Evolutionary conservation across 2,888 invertebrate species (phyloP).

Genomic region (Apamea epomidion): DNA sequence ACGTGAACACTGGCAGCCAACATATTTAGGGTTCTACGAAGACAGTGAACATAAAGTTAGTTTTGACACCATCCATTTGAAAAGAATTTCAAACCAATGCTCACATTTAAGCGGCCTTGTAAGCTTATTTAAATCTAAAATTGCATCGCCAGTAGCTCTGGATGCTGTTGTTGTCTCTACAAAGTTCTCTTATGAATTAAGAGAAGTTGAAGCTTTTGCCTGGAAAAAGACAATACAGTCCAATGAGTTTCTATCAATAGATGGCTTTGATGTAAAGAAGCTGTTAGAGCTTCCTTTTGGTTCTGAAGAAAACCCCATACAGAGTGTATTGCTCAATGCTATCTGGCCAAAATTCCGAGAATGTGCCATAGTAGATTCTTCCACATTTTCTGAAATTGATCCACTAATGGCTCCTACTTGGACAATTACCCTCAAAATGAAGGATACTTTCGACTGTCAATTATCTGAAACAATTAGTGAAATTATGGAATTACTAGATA

Average conservation of each 20-base stretch:
- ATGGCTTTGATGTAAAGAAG: constrained; percentile 87
- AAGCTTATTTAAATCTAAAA: constrained; percentile 97
- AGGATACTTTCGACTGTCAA: constrained; percentile 93
- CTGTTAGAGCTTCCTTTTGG: constrained; percentile 94
- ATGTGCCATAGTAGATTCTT: constrained; percentile 96
- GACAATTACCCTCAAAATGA: constrained; percentile 92
- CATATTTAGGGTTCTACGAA: constrained; percentile 95
- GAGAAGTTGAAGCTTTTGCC: constrained; percentile 90
- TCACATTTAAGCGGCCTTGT: constrained; percentile 95
- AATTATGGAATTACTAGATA: constrained; percentile 92
- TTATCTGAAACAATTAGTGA: constrained; percentile 94
- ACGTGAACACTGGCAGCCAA: constrained; percentile 94
- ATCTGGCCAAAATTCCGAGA: constrained; percentile 97
- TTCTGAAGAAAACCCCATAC: constrained; percentile 95
- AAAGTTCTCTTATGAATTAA: constrained; percentile 93
- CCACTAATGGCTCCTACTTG: constrained; percentile 95
- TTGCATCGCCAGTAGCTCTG: constrained; percentile 91
- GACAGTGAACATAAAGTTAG: constrained; percentile 94
- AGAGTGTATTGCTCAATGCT: constrained; percentile 94
- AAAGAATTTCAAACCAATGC: constrained; percentile 94
- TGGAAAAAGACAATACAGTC: constrained; percentile 91
- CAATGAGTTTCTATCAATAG: constrained; percentile 87
- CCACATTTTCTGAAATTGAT: constrained; percentile 96
- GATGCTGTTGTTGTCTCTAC: constrained; percentile 93
- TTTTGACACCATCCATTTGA: constrained; percentile 97